Base-by-base conservation (phyloP, 1,140 invertebrate species). In the Drosophila nebulosa region DNA sequence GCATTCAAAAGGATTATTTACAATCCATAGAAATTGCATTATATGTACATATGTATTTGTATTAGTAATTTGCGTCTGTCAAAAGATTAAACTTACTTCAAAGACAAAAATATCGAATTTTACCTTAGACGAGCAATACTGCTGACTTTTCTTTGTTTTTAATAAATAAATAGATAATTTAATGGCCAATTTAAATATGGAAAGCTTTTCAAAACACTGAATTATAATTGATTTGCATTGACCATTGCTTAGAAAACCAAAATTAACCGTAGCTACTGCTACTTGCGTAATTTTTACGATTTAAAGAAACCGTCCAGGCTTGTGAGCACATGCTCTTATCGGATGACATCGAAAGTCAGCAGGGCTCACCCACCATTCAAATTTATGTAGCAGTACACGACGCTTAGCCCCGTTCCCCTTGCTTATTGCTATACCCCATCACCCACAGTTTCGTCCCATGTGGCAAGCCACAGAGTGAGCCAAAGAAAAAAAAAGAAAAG, bases 1-100 rank as follows among this genome's bases (percentile, higher is more conserved):
- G 65, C 83, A 88, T 88, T 88, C 83, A 76, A 64, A 88, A 88
- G 83, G 83, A 88, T 88, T 88, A 88, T 75, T 81, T 85, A 78
- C 78, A 55, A 46, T 21, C 39, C 39, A 46, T 46, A 46, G 18
- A 46, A 21, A 46, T 46, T 46, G 10, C 26, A 27, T 14, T 55
- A 4, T 55, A 14, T 53, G 6, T 55, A 4, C 32, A 14, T 53
- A 2, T 27, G 24, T 55, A 16, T 18, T 12, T 9, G 21, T 51
- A 7, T 2, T 7, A 16, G 24, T 53, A 5, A 16, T 46, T 16
- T 53, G 51, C 26, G 2, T 18, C 7, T 52, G 24, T n/a, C 26
- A 55, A 18, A 55, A 32, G 52, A 30, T 9, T 30, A 55, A 30
- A 30, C 6, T 16, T 14, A 53, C n/a, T 53, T 53, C 24, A 26